These are phyloP conservation scores for Holocentrus rufus DNA, from an alignment of 2,797 vertebrate genomes.

Conservation along the genomic window DNA sequence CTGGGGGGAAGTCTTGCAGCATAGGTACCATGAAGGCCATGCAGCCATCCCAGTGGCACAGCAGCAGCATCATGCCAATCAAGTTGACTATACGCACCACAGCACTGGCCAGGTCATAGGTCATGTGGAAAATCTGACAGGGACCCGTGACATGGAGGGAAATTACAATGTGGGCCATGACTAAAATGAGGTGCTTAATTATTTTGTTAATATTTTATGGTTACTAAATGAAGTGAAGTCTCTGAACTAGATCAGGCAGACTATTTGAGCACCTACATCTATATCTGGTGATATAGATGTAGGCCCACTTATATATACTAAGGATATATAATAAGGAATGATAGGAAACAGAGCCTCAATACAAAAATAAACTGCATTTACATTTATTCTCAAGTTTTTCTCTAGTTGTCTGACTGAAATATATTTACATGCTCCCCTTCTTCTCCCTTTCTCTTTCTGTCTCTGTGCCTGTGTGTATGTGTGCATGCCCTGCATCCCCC, in stretches of 20 bases:
- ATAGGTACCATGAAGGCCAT: conserved; percentile 96
- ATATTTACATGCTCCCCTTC: no score
- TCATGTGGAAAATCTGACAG: conserved; percentile 94
- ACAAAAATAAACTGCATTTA: no score
- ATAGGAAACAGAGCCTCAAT: no score
- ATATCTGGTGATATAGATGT: no score
- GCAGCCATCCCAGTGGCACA: conserved; percentile 97
- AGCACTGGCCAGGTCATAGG: conserved; percentile 94
- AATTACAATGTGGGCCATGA: background rate
- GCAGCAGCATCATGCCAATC: conserved; percentile 95
- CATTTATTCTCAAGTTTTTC: no score
- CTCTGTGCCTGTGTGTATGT: background rate
- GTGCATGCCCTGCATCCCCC: background rate
- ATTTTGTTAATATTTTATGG: background rate
- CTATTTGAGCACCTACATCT: no score
- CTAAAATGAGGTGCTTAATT: background rate
- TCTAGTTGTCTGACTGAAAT: no score
- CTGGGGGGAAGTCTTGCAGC: conserved; percentile 93
- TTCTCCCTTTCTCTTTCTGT: background rate
- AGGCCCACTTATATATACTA: no score
- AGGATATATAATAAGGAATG: no score
- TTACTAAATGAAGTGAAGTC: no score
- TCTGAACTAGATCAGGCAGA: no score
- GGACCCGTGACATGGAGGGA: background rate
- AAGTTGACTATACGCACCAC: conserved; percentile 94